Percentiles rank a stretch among this genome's conserved stretches.
Evolutionary conservation across 2,797 vertebrate species (phyloP).

Genomic region (Halcyon badia): DNA sequence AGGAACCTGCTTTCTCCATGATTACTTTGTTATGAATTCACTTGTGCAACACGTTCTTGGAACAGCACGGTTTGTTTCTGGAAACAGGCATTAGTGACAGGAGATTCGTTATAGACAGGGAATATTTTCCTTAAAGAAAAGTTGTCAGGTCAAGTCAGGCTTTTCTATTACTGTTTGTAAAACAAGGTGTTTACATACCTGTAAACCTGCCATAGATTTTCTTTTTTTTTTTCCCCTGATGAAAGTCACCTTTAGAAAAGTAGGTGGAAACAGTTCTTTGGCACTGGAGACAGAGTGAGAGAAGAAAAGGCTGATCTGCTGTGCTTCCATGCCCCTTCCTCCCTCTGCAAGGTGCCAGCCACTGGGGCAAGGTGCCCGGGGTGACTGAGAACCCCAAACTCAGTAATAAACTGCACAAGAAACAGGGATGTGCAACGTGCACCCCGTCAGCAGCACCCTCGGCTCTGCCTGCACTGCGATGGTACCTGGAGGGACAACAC

Average conservation of each 20-base stretch:
- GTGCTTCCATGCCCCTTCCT: fast-evolving
- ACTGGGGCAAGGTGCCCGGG: fast-evolving
- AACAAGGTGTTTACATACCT: slow-evolving; percentile 70
- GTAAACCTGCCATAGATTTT: slow-evolving; percentile 36
- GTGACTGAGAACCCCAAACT: neutral
- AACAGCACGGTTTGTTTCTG: slow-evolving; percentile 54
- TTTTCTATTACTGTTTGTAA: slow-evolving; percentile 58
- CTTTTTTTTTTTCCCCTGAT: neutral
- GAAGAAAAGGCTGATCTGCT: neutral
- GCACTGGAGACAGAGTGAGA: neutral
- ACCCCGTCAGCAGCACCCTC: fast-evolving
- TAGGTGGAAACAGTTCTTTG: slow-evolving; percentile 25
- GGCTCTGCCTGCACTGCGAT: fast-evolving
- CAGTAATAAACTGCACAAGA: neutral
- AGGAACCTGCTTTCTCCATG: slow-evolving; percentile 11
- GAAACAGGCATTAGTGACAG: slow-evolving; percentile 48
- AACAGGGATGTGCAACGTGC: fast-evolving
- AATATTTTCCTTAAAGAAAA: slow-evolving; percentile 40
- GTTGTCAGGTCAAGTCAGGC: slow-evolving; percentile 46
- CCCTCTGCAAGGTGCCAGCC: neutral
- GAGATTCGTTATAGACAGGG: slow-evolving; percentile 32
- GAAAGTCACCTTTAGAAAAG: slow-evolving; percentile 17
- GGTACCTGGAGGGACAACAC: neutral
- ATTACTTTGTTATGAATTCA: slow-evolving; percentile 63
- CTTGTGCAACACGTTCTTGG: slow-evolving; percentile 66